Evolutionary conservation across 2,113 vertebrate genomes (phyloP).

Genomic region (Nettapus auritus): DNA sequence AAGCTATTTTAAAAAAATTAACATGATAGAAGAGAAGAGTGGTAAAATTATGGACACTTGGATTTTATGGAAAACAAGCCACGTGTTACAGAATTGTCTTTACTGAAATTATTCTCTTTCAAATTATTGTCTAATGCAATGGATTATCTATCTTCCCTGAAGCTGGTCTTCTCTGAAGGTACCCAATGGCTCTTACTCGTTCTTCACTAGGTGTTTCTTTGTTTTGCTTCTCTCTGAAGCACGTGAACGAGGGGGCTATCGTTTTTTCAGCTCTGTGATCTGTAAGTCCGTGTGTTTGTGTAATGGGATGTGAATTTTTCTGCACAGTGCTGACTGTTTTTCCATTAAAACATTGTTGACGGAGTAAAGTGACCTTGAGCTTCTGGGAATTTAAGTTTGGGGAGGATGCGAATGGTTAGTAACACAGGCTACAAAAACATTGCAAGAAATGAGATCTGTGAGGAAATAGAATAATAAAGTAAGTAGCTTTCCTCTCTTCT

Average conservation of each 20-base stretch:
- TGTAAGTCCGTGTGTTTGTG: neutral
- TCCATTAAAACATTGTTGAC: neutral
- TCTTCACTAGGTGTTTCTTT: neutral
- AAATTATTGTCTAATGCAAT: neutral
- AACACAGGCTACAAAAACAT: slow-evolving; percentile 19
- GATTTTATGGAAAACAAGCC: neutral
- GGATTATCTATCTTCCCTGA: neutral
- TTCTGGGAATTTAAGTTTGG: slow-evolving; percentile 33
- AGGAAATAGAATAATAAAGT: neutral
- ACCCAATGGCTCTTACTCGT: neutral
- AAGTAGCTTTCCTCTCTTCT: neutral
- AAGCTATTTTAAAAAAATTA: neutral
- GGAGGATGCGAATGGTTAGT: slow-evolving; percentile 39
- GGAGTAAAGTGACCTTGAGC: slow-evolving; percentile 53
- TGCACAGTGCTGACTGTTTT: neutral
- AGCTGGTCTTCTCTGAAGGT: neutral
- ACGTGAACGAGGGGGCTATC: neutral
- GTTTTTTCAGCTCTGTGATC: neutral
- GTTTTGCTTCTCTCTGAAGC: neutral
- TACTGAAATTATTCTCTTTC: neutral
- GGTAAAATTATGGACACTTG: neutral
- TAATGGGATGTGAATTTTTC: neutral
- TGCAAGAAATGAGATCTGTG: neutral
- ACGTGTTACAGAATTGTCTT: neutral
- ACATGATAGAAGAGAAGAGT: neutral